Evolutionary conservation across 1,140 invertebrate species (phyloP), one percentile per base, ranked within the genome.

Genomic region (Maconellicoccus hirsutus): DNA sequence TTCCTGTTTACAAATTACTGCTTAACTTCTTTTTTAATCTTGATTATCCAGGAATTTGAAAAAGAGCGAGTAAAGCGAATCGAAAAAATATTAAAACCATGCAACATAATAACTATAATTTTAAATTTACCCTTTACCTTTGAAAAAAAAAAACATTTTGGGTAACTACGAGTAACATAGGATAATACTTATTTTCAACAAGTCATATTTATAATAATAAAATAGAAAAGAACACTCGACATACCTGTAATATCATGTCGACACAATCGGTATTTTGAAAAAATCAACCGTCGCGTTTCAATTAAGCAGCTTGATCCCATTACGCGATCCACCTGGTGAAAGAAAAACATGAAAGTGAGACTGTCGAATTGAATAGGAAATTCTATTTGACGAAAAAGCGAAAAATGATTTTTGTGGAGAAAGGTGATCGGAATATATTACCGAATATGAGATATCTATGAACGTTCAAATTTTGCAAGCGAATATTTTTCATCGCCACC

Each of bases 341-440:
- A n/a, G n/a, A n/a, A n/a, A 38, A 38, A 52, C 42, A 52, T 52
- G n/a, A 52, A 52, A 52, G 42, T 8, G n/a, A 52, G n/a, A 52
- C 6, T 52, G n/a, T 52, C 42, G 42, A 52, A 16, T 52, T 16
- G 4, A 52, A 52, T 16, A 19, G 42, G 6, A 16, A 52, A 52
- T 52, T 52, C 42, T 19, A 52, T 52, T 52, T 52, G 42, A 52
- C 42, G 42, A 52, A 52, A 8, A 52, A 52, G n/a, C 42, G 42
- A 52, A 52, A 52, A 52, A 52, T 52, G 42, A 52, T 52, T 52
- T 19, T 19, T 8, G 42, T 16, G 33, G 42, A 52, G 42, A 52
- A 52, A 52, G 42, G 42, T 52, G 42, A 52, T 52, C 42, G 42
- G 42, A 52, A 52, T 52, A 52, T 52, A 52, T 52, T 52, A 52